Evolutionary conservation across 2,888 invertebrate genomes (phyloP).

Genomic region (Therioaphis trifolii): DNA sequence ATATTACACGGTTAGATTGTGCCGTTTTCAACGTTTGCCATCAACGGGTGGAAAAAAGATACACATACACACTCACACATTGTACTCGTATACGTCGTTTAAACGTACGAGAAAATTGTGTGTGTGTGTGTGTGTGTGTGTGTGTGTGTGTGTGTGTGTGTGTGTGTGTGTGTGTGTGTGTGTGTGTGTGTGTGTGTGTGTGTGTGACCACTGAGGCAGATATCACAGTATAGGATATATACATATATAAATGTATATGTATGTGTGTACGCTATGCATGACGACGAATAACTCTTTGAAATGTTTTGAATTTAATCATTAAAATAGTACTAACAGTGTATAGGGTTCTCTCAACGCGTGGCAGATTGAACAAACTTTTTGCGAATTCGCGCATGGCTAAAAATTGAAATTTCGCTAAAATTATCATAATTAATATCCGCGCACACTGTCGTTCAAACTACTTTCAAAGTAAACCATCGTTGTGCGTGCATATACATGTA

Average conservation of each 20-base stretch:
- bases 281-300: neutral
- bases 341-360: neutral
- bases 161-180: too few species aligned
- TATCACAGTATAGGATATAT: neutral
- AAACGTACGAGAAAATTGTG: too few species aligned
- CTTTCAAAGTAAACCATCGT: neutral
- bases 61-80: too few species aligned
- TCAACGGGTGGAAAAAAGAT: too few species aligned
- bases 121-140: too few species aligned
- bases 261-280: neutral
- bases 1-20: too few species aligned
- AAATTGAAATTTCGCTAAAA: slow-evolving; percentile 1
- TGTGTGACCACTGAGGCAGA: too few species aligned
- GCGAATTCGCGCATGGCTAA: slow-evolving; percentile 4
- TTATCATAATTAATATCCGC: neutral
- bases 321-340: neutral
- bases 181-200: too few species aligned
- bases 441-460: slow-evolving; percentile 10
- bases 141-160: too few species aligned
- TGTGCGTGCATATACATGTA: neutral
- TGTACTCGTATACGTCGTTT: too few species aligned
- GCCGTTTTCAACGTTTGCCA: too few species aligned
- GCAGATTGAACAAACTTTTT: neutral
- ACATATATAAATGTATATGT: too few species aligned
- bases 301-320: neutral